Evolutionary conservation across 2,113 vertebrate species (phyloP), one percentile per base, ranked within the genome.

Genomic region (Silurus asotus): DNA sequence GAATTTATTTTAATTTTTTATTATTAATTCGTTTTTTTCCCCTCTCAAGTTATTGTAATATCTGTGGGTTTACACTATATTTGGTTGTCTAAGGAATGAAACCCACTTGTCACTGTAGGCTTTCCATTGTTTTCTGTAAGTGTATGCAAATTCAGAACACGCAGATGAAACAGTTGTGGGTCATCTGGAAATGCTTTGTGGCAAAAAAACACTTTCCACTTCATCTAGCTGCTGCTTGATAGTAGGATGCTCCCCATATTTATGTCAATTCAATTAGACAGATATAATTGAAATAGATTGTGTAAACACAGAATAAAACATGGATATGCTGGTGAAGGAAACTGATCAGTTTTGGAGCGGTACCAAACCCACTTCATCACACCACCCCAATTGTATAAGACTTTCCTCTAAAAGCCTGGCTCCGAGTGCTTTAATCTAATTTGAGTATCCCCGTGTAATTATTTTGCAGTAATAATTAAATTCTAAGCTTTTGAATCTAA

Each of bases 41-140:
- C 8, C 11, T 5, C 23, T 10, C 5, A 51, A 86, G 70, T 89
- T 86, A 92, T 95, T 94, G 92, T 95, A 91, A 86, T 90, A 91
- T 91, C 89, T 92, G 82, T 89, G 84, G 89, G 86, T 82, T 88
- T 86, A 85, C 69, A 72, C 70, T 90, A 89, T 93, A 88, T 93
- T 91, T 92, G 86, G 83, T 89, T 81, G 64, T 51, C 3, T 56
- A 6, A 75, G 76, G 55, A 19, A 84, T 7, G 67, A 90, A 89
- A 90, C 83, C 45, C 82, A 8, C 13, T 20, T 88, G 80, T 86
- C 80, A 88, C 88, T 92, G 88, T 58, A 65, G 58, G 1, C 9
- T 45, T 72, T n/a, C n/a, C 2, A 10, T 72, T 76, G 19, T 64
- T 15, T 80, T 88, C 88, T 77, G 80, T 88, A 65, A 28, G 84